Conservation (phyloP, 1,140 invertebrate species). For the Chrysomallon squamiferum region DNA sequence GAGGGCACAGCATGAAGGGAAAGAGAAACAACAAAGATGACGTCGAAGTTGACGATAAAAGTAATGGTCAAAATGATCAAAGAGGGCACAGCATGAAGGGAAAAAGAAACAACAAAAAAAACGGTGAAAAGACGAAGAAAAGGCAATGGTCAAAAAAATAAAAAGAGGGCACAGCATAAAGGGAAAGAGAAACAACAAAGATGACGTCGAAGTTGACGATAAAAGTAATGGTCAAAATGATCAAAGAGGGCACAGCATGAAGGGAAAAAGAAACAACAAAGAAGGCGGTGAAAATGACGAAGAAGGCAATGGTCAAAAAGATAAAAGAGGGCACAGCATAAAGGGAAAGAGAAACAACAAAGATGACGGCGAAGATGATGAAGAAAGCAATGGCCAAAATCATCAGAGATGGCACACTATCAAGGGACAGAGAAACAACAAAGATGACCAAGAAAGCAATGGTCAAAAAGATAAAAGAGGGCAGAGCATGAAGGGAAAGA, state of each 20-base stretch:
- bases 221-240: background rate
- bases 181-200: slow-evolving; percentile 7
- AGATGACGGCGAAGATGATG: background rate
- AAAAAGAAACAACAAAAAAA: background rate
- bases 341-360: background rate
- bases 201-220: background rate
- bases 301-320: background rate
- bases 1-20: background rate
- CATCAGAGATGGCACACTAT: background rate
- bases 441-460: background rate
- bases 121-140: slow-evolving; percentile 3
- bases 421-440: no score
- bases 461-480: no score
- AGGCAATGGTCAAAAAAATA: slow-evolving; percentile 1
- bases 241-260: background rate
- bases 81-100: background rate
- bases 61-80: no score
- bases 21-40: background rate
- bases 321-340: no score
- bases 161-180: no score
- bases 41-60: no score
- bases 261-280: background rate
- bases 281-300: background rate
- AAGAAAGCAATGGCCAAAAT: background rate
- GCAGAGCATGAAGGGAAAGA: no score